These are phyloP conservation scores for Pelobates fuscus DNA, from an alignment of 2,113 vertebrate genomes.

Conservation along the genomic window DNA sequence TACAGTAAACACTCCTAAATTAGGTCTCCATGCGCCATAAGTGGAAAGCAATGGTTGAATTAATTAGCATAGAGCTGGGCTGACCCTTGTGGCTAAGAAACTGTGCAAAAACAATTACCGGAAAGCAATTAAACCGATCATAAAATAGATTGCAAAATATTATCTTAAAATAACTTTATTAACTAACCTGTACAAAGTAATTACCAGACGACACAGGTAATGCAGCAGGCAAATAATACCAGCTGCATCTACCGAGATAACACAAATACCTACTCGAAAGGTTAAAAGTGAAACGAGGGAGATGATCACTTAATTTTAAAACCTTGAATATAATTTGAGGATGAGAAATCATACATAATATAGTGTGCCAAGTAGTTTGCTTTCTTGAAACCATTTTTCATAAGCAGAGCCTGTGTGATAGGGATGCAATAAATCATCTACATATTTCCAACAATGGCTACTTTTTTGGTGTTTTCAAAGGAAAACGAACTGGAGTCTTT, in stretches of 20 bases:
- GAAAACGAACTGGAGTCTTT: no score
- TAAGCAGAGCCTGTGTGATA: no score
- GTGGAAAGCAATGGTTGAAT: background rate
- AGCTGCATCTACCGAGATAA: background rate
- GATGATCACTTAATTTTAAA: no score
- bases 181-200: constrained; percentile 19
- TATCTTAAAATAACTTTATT: constrained; percentile 48
- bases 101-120: constrained; percentile 11
- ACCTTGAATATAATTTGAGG: no score
- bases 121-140: constrained; percentile 25
- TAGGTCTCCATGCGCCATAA: background rate
- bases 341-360: no score
- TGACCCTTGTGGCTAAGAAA: background rate
- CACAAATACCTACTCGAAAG: background rate
- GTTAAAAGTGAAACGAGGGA: background rate
- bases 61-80: background rate
- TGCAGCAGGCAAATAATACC: background rate
- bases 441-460: no score
- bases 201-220: background rate
- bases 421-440: no score
- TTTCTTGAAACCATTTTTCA: no score
- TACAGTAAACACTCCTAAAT: background rate
- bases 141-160: constrained; percentile 35
- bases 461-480: no score
- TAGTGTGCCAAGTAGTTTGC: no score